Percentiles rank a stretch among this genome's conserved stretches.
phyloP scores from a whole-genome alignment of 2,797 vertebrate genomes.

The Acridotheres tristis region DNA sequence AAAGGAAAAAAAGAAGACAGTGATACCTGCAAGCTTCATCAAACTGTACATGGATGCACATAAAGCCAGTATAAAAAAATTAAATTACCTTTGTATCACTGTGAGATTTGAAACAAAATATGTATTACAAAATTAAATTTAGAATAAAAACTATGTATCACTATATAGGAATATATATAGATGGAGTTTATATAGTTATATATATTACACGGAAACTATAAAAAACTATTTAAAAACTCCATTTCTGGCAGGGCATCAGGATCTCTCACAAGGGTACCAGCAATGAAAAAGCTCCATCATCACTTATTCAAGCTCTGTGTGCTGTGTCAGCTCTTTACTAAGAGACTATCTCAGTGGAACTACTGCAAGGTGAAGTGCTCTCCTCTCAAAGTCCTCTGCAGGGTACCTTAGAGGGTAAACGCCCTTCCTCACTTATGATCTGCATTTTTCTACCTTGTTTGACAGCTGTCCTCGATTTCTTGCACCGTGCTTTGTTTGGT shows the following conservation, averaged over 20 bases:
- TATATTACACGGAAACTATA: not conserved
- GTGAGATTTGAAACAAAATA: conserved; percentile 27
- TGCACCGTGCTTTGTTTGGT: rapidly evolving
- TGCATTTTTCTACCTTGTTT: not conserved
- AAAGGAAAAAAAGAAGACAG: not conserved
- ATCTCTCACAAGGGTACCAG: not conserved
- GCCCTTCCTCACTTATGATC: not conserved
- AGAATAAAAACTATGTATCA: not conserved
- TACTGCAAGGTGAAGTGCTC: not conserved
- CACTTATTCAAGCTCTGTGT: not conserved
- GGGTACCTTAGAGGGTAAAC: not conserved
- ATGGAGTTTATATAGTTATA: not conserved
- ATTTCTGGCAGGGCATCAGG: not conserved
- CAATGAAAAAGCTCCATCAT: not conserved
- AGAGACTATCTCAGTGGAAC: not conserved
- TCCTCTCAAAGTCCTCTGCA: not conserved
- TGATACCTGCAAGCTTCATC: not conserved
- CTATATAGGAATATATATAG: not conserved
- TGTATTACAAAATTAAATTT: not conserved
- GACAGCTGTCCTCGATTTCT: not conserved
- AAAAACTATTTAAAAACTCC: not conserved
- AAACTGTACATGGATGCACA: not conserved
- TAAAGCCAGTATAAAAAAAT: not conserved
- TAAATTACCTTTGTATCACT: not conserved
- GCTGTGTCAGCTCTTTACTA: not conserved